These are phyloP conservation scores for Caprella mutica DNA, from an alignment of 2,888 invertebrate species.

Conservation along the genomic window DNA sequence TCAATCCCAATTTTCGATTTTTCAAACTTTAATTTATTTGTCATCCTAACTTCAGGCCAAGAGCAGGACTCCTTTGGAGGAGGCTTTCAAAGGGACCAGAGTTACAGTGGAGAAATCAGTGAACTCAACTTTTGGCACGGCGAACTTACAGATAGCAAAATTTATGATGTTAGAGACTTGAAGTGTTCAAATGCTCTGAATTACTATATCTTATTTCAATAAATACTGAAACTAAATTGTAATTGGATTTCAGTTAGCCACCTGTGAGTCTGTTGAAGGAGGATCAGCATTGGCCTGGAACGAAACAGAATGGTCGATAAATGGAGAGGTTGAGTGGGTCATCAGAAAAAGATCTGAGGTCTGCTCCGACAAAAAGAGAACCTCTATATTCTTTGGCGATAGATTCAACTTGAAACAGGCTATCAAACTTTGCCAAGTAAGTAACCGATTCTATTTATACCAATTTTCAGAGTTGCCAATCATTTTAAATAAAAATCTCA, in stretches of 20 bases:
- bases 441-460: too few species aligned
- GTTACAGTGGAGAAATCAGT: conserved; percentile 30
- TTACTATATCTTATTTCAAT: too few species aligned
- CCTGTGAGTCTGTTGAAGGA: background rate
- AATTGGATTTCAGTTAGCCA: too few species aligned
- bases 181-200: too few species aligned
- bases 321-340: conserved; percentile 28
- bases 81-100: conserved; percentile 27
- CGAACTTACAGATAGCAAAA: background rate
- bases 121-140: conserved; percentile 26
- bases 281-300: conserved; percentile 12
- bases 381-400: conserved; percentile 21
- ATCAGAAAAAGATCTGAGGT: conserved; percentile 3
- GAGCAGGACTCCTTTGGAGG: conserved; percentile 26
- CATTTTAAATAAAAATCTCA: too few species aligned
- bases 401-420: conserved; percentile 14
- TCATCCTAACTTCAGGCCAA: conserved; percentile 13
- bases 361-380: conserved; percentile 8
- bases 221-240: too few species aligned
- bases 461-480: too few species aligned
- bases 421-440: conserved; percentile 16
- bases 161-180: background rate
- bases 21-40: background rate
- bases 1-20: too few species aligned
- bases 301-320: conserved; percentile 14